Evolutionary conservation across 2,113 vertebrate species (phyloP), one percentile per base, ranked within the genome.

Genomic region (Salvator merianae): DNA sequence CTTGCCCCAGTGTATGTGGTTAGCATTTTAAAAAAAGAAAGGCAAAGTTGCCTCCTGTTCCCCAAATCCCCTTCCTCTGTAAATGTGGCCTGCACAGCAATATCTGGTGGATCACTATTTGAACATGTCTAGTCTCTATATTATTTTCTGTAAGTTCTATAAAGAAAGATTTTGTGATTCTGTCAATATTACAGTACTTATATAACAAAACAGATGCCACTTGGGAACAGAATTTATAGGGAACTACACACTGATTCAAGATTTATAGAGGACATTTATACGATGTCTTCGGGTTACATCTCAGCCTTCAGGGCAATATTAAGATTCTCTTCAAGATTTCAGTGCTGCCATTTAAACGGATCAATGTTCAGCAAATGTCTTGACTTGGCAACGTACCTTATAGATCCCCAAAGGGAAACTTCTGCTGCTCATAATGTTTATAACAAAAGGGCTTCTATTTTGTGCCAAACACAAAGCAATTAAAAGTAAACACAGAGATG

Each of bases 241-340:
- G 3, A 79, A 88, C 69, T 85, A 34, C 73, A 90, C 72, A 74
- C 7, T 92, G 93, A 89, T 90, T 88, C 5, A 34, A 81, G 68
- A 22, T 69, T n/a, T 36, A 55, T 40, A 20, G 6, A 63, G 26
- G 47, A 40, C 9, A 68, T 36, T 66, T 68, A 72, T 7, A 7
- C 5, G 43, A 47, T 47, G 43, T 47, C 43, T 47, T 47, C 10
- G 43, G 10, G 5, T 47, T 47, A 47, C 43, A 47, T 7, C 43
- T 7, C 43, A 47, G 43, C 10, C 43, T 9, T 47, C 43, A 2
- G 10, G 43, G 6, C 43, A 47, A 47, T 55, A 38, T 32, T 76
- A 82, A 24, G 72, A 86, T 83, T 78, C 65, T 87, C 74, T 88
- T 47, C 84, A 86, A 92, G 85, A 88, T 66, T 87, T 72, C 87